Evolutionary conservation across 2,113 vertebrate genomes (phyloP).

Genomic region (Pteruthius melanotis): DNA sequence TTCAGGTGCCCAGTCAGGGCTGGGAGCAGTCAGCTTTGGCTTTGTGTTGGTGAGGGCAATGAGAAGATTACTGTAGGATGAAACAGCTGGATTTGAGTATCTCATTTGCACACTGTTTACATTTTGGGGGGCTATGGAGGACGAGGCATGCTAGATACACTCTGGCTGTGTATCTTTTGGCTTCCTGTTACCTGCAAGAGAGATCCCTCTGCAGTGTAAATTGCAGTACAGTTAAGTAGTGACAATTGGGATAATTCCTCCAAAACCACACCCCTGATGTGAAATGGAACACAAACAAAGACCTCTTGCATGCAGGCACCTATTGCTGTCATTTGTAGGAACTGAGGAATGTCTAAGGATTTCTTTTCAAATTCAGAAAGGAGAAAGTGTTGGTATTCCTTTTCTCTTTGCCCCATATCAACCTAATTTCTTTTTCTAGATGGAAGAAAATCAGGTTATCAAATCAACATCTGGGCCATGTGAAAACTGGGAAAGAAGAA

Average conservation of each 20-base stretch:
- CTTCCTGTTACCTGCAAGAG: neutral
- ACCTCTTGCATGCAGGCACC: neutral
- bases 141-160: neutral
- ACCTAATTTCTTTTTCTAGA: neutral
- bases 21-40: neutral
- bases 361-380: neutral
- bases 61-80: neutral
- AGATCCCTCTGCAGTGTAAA: neutral
- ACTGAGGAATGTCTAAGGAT: neutral
- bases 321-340: neutral
- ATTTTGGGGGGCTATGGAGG: neutral
- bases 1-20: neutral
- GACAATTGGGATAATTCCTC: neutral
- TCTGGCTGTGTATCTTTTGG: neutral
- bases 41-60: neutral
- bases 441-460: neutral
- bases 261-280: neutral
- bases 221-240: neutral
- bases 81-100: neutral
- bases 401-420: neutral
- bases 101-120: neutral
- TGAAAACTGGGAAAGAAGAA: neutral
- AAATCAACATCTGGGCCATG: neutral
- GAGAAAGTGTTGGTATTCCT: neutral
- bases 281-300: neutral